Conservation (phyloP, 2,113 vertebrate genomes). For the Hylia prasina region DNA sequence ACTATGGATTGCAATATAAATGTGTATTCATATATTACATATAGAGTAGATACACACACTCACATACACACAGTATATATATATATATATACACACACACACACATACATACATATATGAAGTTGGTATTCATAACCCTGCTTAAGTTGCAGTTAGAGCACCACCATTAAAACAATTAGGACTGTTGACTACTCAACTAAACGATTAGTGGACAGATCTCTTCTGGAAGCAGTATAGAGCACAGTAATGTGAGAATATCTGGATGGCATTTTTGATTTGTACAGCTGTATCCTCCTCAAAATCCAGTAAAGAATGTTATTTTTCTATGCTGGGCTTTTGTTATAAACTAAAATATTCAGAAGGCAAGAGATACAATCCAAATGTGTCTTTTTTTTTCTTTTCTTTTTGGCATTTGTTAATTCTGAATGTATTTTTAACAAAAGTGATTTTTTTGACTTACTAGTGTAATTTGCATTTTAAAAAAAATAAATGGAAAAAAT, state of each 20-base stretch:
- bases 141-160: constrained; percentile 62
- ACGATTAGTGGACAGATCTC: constrained; percentile 54
- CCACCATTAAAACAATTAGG: constrained; percentile 26
- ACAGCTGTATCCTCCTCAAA: constrained; percentile 79
- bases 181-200: constrained; percentile 70
- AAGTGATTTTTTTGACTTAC: constrained; percentile 82
- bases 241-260: constrained; percentile 74
- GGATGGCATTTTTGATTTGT: constrained; percentile 73
- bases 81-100: constrained; percentile 24
- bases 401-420: constrained; percentile 77
- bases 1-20: background rate
- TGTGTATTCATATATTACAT: constrained; percentile 1
- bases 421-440: constrained; percentile 85
- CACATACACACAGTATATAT: constrained; percentile 7
- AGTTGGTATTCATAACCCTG: constrained; percentile 42
- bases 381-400: constrained; percentile 64
- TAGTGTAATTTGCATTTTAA: constrained; percentile 83
- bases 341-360: constrained; percentile 79
- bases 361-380: constrained; percentile 77
- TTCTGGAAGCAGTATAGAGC: constrained; percentile 66
- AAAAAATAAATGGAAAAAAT: constrained; percentile 79
- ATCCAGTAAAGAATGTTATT: constrained; percentile 82
- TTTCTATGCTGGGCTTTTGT: constrained; percentile 84
- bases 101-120: background rate
- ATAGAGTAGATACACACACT: constrained; percentile 40